Conservation (phyloP, 2,797 vertebrate genomes). For the Myotis findleyi region DNA sequence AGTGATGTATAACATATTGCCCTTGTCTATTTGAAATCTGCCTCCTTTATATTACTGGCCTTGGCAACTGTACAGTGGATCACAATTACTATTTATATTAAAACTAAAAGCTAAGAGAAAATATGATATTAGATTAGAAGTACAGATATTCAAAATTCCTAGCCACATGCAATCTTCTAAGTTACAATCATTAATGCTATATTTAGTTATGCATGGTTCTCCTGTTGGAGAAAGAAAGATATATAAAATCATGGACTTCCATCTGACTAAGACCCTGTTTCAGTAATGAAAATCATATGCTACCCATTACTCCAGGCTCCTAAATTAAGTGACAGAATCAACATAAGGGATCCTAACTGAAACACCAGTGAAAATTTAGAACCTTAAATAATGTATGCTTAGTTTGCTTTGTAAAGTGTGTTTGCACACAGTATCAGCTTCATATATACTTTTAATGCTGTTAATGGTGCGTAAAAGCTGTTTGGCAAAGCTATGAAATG, state of each 20-base stretch:
- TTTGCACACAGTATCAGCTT: neutral
- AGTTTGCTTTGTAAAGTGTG: conserved; percentile 7
- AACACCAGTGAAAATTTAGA: neutral
- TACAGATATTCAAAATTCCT: neutral
- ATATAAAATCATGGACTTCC: neutral
- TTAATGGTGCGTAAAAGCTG: neutral
- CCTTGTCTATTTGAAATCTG: neutral
- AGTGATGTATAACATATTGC: neutral
- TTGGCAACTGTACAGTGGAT: neutral
- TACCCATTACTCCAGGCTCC: neutral
- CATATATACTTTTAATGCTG: neutral
- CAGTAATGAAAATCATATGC: neutral
- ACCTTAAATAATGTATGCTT: neutral
- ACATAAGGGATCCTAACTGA: neutral
- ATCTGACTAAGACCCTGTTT: neutral
- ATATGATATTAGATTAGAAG: neutral
- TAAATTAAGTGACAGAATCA: conserved; percentile 9
- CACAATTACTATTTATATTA: neutral
- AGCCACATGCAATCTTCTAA: neutral
- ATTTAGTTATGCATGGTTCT: neutral
- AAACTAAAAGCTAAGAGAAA: conserved; percentile 46
- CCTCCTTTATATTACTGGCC: neutral
- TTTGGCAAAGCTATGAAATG: conserved; percentile 28
- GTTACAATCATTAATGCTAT: neutral
- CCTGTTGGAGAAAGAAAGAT: neutral